Evolutionary conservation across 1,140 invertebrate species (phyloP), one percentile per base, ranked within the genome.

Genomic region (Caenorhabditis latens): DNA sequence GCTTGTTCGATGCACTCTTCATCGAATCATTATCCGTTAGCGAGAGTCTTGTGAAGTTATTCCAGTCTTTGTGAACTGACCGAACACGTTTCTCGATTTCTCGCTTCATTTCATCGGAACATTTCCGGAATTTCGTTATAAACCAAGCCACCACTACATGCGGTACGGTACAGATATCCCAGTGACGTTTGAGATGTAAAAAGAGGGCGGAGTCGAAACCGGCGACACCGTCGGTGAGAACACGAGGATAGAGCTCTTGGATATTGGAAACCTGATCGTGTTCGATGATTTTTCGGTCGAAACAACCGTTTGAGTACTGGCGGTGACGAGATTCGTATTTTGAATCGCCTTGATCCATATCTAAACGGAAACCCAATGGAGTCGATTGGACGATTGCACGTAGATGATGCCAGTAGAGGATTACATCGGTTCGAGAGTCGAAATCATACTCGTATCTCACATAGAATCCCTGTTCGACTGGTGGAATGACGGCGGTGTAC

Each of bases 351-450:
- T n/a, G 48, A 58, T 9, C 55, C 16, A 55, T 50, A 42, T 86
- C 87, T 1, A 40, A 14, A 0, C 88, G 55, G 48, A 71, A 84
- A 24, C 55, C 42, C 5, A 90, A 71, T 4, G 86, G 82, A 2
- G 90, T 90, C 2, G 90, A 90, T 5, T 83, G 84, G 19, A 84
- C 88, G 48, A 90, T 87, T 9, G 90, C 90, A 83, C 90, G 63
- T 21, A 90, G 63, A 63, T 90, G 90, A 75, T 89, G 86, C 90
- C 90, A 90, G 83, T 88, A 90, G 46, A 57, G 21, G 13, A 71
- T 61, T 2, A 90, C 40, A 48, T 90, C 87, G n/a, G 14, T 61
- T 83, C 24, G 14, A 57, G n/a, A 43, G 8, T 84, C 63, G 46
- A 90, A 90, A 3, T 84, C 21, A 55, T 90, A 90, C 11, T 88